phyloP scores from a whole-genome alignment of 2,113 vertebrate species.

The Saccopteryx leptura region DNA sequence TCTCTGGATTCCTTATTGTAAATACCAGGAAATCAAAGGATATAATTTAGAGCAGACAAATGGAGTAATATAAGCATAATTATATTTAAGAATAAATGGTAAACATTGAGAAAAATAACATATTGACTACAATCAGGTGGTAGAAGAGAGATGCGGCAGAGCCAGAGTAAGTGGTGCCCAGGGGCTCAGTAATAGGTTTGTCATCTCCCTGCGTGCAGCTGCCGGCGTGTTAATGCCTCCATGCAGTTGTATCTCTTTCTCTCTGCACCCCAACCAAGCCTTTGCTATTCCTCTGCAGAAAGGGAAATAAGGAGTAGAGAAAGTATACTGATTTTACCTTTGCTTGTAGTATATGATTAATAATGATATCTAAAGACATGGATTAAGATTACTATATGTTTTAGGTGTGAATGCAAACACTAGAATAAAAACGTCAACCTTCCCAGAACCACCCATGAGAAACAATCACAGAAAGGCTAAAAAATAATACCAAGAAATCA shows the following conservation, averaged over 20 bases:
- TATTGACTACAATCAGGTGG: neutral
- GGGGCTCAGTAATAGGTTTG: neutral
- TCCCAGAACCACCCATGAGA: conserved; percentile 32
- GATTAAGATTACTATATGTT: conserved; percentile 23
- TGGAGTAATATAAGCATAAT: conserved; percentile 44
- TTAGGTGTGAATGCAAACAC: conserved; percentile 12
- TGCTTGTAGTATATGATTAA: conserved; percentile 13
- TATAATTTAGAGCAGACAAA: conserved; percentile 39
- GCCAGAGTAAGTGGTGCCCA: neutral
- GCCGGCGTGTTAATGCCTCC: neutral
- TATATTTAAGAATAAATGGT: neutral
- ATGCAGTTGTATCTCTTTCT: neutral
- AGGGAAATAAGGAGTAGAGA: neutral
- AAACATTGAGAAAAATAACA: conserved; percentile 17
- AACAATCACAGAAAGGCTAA: conserved; percentile 54
- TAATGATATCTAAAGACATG: conserved; percentile 33
- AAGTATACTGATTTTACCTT: neutral
- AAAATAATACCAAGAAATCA: conserved; percentile 48
- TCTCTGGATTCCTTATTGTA: neutral
- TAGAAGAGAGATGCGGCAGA: neutral
- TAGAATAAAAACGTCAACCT: conserved; percentile 25
- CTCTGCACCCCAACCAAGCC: neutral
- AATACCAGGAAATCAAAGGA: neutral
- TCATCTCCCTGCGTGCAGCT: neutral
- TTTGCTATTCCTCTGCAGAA: neutral